Conservation (phyloP, 2,797 vertebrate species). For the Poecilia gillii region DNA sequence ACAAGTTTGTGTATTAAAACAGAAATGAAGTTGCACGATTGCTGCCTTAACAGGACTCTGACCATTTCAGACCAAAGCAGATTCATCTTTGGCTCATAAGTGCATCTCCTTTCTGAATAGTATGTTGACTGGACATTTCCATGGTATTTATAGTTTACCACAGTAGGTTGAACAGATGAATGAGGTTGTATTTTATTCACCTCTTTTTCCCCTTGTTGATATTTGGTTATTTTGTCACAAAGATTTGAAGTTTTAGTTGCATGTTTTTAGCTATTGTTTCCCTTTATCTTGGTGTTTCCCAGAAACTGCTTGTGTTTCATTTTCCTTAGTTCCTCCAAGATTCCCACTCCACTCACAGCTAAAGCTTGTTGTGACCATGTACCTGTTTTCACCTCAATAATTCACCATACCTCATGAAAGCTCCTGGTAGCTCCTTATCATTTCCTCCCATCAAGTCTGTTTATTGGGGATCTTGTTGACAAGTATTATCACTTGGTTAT, state of each 20-base stretch:
- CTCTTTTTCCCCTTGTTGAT: background rate
- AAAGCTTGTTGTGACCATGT: background rate
- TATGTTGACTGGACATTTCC: background rate
- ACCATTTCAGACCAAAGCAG: background rate
- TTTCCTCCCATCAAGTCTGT: background rate
- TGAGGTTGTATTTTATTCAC: background rate
- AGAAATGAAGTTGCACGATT: constrained; percentile 16
- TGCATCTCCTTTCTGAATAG: background rate
- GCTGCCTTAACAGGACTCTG: background rate
- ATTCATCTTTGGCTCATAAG: background rate
- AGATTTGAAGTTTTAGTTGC: background rate
- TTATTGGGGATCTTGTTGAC: background rate
- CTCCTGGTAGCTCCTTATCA: background rate
- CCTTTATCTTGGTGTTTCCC: background rate
- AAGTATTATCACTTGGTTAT: background rate
- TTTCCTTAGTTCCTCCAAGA: background rate
- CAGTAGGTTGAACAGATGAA: background rate
- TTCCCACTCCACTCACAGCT: background rate
- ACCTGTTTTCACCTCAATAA: background rate
- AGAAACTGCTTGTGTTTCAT: background rate
- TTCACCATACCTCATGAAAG: background rate
- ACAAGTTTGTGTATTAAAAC: background rate
- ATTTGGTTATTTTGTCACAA: background rate
- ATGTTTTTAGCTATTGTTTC: background rate
- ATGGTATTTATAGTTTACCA: background rate